phyloP scores from a whole-genome alignment of 2,113 vertebrate genomes.

The Oophaga pumilio region DNA sequence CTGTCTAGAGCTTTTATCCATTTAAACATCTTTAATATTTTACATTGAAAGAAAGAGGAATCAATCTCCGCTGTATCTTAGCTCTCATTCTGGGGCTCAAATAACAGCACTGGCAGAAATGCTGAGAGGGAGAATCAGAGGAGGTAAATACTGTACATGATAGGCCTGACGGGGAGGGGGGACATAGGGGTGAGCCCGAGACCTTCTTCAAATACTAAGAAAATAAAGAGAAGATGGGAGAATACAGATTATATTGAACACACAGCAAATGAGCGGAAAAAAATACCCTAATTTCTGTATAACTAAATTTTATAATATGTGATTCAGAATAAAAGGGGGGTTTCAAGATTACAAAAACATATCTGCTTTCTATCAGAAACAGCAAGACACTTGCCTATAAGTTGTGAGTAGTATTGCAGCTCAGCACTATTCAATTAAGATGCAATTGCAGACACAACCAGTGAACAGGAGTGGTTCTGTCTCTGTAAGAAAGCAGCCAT shows the following conservation, averaged over 20 bases:
- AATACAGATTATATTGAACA: neutral
- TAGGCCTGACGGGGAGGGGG: neutral
- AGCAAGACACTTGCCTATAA: no score
- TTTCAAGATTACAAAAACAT: no score
- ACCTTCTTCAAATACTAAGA: conserved; percentile 1
- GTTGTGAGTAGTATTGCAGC: no score
- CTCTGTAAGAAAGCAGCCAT: no score
- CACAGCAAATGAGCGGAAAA: neutral
- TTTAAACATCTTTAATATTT: conserved; percentile 76
- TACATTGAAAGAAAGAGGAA: conserved; percentile 64
- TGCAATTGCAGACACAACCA: no score
- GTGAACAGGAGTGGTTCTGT: no score
- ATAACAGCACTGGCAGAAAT: conserved; percentile 42
- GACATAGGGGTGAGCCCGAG: conserved; percentile 14
- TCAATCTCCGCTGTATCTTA: conserved; percentile 69
- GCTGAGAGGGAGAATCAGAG: conserved; percentile 42
- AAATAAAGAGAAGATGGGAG: neutral
- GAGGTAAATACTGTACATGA: conserved; percentile 38
- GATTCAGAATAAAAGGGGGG: no score
- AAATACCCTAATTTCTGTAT: neutral
- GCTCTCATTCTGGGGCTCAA: conserved; percentile 59
- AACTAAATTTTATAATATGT: neutral
- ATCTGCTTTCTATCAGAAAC: no score
- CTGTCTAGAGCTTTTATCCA: conserved; percentile 61
- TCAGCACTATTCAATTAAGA: no score